Percentiles rank a stretch among this genome's conserved stretches.
phyloP scores from a whole-genome alignment of 1,140 invertebrate species.

The Berghia stephanieae region DNA sequence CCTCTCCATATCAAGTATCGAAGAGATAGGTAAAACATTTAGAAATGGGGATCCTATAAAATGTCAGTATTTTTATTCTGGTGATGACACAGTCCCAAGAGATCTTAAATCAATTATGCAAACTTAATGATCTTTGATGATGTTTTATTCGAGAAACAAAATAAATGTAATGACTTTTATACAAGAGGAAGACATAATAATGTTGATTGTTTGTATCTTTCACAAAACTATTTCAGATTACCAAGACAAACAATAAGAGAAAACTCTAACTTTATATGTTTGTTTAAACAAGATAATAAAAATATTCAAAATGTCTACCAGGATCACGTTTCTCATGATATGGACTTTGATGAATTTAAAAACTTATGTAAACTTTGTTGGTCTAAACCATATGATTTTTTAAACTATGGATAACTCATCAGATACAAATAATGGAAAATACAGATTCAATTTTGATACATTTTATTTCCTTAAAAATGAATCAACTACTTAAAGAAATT shows the following conservation, averaged over 20 bases:
- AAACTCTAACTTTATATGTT: constrained; percentile 14
- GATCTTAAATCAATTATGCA: background rate
- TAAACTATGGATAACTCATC: constrained; percentile 12
- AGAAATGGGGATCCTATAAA: background rate
- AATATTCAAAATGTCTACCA: constrained; percentile 4
- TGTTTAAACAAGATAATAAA: constrained; percentile 16
- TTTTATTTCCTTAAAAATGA: background rate
- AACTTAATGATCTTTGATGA: background rate
- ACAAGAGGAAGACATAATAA: too few relatives aligned
- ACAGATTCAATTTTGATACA: constrained; percentile 8
- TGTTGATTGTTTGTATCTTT: constrained; percentile 10
- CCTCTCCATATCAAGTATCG: background rate
- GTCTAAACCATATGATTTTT: background rate
- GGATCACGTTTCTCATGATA: background rate
- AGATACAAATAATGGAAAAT: constrained; percentile 5
- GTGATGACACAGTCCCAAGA: background rate
- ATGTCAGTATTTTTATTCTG: background rate
- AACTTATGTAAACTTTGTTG: too few relatives aligned
- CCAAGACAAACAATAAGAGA: constrained; percentile 13
- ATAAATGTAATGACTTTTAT: constrained; percentile 13
- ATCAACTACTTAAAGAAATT: background rate
- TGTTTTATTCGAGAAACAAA: constrained; percentile 3
- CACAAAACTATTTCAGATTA: constrained; percentile 15
- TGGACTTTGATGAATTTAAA: constrained; percentile 5
- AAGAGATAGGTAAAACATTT: background rate